Base-by-base conservation (phyloP, 2,888 invertebrate species). In the Molanna angustata region DNA sequence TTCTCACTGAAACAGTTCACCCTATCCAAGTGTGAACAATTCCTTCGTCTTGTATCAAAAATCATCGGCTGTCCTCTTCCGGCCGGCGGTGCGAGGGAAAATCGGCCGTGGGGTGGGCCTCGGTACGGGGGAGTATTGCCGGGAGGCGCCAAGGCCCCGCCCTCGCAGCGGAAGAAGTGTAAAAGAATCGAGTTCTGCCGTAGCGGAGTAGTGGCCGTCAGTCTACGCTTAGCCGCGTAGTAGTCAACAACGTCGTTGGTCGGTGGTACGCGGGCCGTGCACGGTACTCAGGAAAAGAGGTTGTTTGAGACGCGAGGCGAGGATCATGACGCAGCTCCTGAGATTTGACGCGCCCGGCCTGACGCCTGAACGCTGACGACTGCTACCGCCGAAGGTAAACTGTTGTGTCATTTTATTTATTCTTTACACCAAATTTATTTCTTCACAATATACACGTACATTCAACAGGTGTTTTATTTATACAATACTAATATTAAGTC, bases 291-390 rank as follows among this genome's bases (percentile, higher is more conserved):
- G n/a, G n/a, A n/a, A n/a, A n/a, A n/a, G n/a, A n/a, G n/a, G n/a
- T n/a, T n/a, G n/a, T n/a, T n/a, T n/a, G n/a, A n/a, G n/a, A n/a
- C 37, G 33, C 20, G 18, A 22, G 35, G 46, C 52, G 52, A 35
- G 57, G 61, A 56, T 57, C 51, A 77, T 76, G 77, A 66, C 73
- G 57, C 69, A 70, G 58, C 64, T 74, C 53, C 71, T 76, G 59
- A 69, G 72, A 62, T 72, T 77, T 66, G 75, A 76, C 65, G 69
- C 74, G 72, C 68, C 73, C 60, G 65, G 76, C 56, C 69, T 77
- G 40, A 74, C 76, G 42, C 77, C 77, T 63, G 76, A 77, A 65
- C 77, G 77, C 77, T 77, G 77, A 77, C 77, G 76, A 62, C 72
- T 77, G 72, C 77, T 77, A 57, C 71, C 71, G 64, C 71, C 64